These are phyloP conservation scores for Theropithecus gelada DNA, from an alignment of 2,113 vertebrate genomes.

Conservation along the genomic window DNA sequence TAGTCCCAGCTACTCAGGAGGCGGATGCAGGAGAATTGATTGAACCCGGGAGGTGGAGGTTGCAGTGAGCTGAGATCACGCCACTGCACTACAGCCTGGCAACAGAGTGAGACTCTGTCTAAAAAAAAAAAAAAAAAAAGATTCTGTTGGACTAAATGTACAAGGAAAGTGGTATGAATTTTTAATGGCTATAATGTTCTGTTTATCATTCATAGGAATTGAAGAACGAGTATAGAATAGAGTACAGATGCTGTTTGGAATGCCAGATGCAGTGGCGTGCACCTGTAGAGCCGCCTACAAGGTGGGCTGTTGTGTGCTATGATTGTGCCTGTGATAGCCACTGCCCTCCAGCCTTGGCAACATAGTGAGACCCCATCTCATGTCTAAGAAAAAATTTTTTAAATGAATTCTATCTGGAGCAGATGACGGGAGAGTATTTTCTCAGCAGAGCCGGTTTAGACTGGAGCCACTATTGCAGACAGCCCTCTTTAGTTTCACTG, in stretches of 20 bases:
- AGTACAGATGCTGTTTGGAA: background rate
- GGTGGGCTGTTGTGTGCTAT: background rate
- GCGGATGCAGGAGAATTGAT: too few relatives aligned
- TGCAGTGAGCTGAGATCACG: too few relatives aligned
- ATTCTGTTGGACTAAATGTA: too few relatives aligned
- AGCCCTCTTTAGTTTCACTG: background rate
- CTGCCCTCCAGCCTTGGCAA: background rate
- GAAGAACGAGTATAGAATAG: background rate
- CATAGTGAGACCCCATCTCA: background rate
- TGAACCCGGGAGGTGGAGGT: too few relatives aligned
- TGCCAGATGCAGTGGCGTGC: background rate
- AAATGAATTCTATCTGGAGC: background rate
- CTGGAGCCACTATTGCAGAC: background rate
- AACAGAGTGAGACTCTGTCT: too few relatives aligned
- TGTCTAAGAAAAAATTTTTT: background rate
- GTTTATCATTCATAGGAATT: background rate
- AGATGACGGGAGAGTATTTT: background rate
- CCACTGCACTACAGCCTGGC: too few relatives aligned
- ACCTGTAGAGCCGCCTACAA: background rate
- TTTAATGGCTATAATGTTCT: background rate
- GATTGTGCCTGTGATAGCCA: background rate
- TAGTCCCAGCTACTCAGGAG: too few relatives aligned
- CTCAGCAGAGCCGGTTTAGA: background rate
- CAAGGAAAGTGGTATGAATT: background rate
- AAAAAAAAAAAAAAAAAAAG: too few relatives aligned